These are phyloP conservation scores for Ornithorhynchus anatinus DNA, from an alignment of 2,113 vertebrate species.

Conservation along the genomic window DNA sequence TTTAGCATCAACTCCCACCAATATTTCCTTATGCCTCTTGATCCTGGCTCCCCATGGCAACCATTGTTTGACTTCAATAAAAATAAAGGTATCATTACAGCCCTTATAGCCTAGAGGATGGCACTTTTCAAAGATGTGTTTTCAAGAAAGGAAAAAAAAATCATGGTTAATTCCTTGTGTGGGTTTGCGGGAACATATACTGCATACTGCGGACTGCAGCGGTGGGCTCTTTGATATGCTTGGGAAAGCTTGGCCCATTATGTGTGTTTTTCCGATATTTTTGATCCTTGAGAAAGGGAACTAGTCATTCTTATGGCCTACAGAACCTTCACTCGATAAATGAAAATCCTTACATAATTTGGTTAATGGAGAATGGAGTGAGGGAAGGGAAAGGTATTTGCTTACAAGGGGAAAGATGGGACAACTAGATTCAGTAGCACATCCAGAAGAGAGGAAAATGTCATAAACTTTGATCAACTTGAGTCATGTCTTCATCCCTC, in stretches of 20 bases:
- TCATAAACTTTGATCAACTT: rapidly evolving
- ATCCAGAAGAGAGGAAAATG: not conserved
- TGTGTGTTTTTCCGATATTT: constrained; percentile 14
- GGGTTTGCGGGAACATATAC: not conserved
- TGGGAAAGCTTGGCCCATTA: not conserved
- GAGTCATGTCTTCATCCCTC: not conserved
- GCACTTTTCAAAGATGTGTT: not conserved
- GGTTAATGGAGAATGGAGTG: not conserved
- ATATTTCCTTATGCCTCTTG: constrained; percentile 34
- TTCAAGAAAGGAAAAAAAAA: not conserved
- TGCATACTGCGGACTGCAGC: not conserved
- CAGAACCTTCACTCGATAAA: not conserved
- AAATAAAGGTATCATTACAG: constrained; percentile 51
- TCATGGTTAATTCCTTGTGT: not conserved
- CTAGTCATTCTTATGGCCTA: not conserved
- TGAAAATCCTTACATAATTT: not conserved
- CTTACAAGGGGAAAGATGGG: not conserved
- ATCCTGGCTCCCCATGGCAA: constrained; percentile 69
- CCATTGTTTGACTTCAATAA: constrained; percentile 55
- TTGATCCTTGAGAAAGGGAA: not conserved
- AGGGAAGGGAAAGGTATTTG: rapidly evolving
- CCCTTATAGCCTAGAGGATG: constrained; percentile 16
- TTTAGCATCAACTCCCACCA: constrained; percentile 27
- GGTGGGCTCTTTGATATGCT: not conserved
- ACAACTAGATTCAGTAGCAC: too few species aligned